Base-by-base conservation (phyloP, 2,113 vertebrate species). In the Chlorocebus sabaeus region DNA sequence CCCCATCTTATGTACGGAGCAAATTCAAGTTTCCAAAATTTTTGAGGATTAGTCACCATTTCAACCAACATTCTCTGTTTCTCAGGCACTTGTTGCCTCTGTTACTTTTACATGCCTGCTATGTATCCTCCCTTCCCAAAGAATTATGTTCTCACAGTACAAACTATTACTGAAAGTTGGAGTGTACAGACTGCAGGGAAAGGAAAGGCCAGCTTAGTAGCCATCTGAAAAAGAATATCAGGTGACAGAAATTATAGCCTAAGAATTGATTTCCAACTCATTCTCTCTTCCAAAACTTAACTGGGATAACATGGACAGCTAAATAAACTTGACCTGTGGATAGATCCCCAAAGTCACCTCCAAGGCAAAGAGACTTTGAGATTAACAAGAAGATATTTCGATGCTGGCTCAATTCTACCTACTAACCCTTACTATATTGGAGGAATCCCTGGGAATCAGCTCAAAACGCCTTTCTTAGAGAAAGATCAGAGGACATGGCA, bases 101-200 rank as follows among this genome's bases (percentile, higher is more conserved):
- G 1, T 83, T 43, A 48, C 17, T 57, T 25, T 59, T 11, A 25
- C 1, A 14, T n/a, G 14, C 23, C 25, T 43, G 8, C 2, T 89
- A 6, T 3, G 81, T 4, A 23, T 11, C 12, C 48, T 40, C 23
- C 6, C 5, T 38, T 48, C 8, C 6, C 5, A 57, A 22, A 50
- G 9, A 23, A n/a, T 16, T 10, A 5, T 23, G 2, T 30, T 4
- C 22, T 78, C 22, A 70, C 87, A 43, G 14, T 40, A 3, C 2
- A 23, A 59, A 35, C 8, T 61, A 43, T 12, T 61, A 18, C 4
- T 5, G 38, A 48, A 50, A 1, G 14, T 55, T 59, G 16, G 10
- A 3, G 22, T 25, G 1, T 3, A 52, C 7, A 80, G 25, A 32
- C 2, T 6, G 0, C 7, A 8, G 1, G 14, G 32, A 52, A 82